phyloP scores from a whole-genome alignment of 2,113 vertebrate genomes.

The Coryphaenoides rupestris region DNA sequence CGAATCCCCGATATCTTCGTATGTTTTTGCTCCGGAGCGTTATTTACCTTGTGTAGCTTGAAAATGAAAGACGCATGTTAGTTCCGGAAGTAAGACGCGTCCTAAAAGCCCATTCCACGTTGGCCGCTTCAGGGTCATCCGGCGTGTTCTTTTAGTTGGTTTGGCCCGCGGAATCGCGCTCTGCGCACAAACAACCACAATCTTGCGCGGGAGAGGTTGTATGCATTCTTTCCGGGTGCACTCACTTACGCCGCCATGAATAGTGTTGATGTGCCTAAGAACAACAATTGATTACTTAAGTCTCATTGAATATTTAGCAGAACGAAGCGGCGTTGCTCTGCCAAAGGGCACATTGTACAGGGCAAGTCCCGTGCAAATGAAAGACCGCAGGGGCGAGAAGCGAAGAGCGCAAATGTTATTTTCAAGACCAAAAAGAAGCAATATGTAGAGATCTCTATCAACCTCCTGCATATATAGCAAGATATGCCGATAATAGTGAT shows the following conservation, averaged over 20 bases:
- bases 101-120: too few relatives aligned
- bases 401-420: slow-evolving; percentile 20
- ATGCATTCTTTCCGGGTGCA: slow-evolving; percentile 40
- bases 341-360: slow-evolving; percentile 20
- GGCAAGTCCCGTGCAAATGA: slow-evolving; percentile 45
- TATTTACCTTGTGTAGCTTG: too few relatives aligned
- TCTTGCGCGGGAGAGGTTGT: slow-evolving; percentile 7
- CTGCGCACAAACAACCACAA: too few relatives aligned
- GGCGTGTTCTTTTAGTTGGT: too few relatives aligned
- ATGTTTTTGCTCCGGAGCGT: too few relatives aligned
- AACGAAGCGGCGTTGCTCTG: slow-evolving; percentile 30
- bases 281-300: slow-evolving; percentile 76
- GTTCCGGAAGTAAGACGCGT: too few relatives aligned
- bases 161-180: too few relatives aligned
- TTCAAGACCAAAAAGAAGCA: slow-evolving; percentile 21
- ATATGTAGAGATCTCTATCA: slow-evolving; percentile 34
- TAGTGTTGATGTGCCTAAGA: slow-evolving; percentile 69
- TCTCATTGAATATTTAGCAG: slow-evolving; percentile 70
- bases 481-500: too few relatives aligned
- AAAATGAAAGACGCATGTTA: too few relatives aligned
- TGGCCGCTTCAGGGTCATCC: too few relatives aligned
- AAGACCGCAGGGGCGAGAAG: slow-evolving; percentile 21
- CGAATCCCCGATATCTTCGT: too few relatives aligned
- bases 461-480: too few relatives aligned
- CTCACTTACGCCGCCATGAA: slow-evolving; percentile 61